Conservation (phyloP, 2,888 invertebrate species). For the Drosophila pegasa region DNA sequence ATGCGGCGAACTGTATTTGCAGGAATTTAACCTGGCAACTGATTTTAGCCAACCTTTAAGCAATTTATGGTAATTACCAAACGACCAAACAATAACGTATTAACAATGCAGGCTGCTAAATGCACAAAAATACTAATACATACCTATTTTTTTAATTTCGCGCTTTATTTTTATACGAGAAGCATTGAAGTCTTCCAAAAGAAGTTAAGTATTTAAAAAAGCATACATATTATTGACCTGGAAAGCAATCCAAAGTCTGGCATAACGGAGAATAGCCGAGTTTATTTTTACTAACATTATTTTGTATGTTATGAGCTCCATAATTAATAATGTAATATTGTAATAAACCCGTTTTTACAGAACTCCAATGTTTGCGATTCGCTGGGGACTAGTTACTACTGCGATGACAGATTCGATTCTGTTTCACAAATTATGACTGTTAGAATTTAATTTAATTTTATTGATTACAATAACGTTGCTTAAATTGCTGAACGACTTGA, state of each 20-base stretch:
- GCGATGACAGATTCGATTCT: neutral
- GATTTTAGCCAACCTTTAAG: constrained; percentile 17
- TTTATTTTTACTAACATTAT: constrained; percentile 50
- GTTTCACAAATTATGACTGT: constrained; percentile 13
- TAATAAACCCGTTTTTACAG: constrained; percentile 47
- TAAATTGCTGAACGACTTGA: constrained; percentile 66
- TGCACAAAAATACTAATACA: constrained; percentile 20
- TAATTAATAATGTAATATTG: too few relatives aligned
- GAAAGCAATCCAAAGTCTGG: constrained; percentile 39
- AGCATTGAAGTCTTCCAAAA: constrained; percentile 45
- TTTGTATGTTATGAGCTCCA: constrained; percentile 43
- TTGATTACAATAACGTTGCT: constrained; percentile 63
- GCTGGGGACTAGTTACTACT: neutral
- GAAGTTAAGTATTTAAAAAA: constrained; percentile 50
- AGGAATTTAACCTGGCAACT: constrained; percentile 40
- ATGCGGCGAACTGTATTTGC: constrained; percentile 43
- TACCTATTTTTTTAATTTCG: constrained; percentile 22
- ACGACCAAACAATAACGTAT: constrained; percentile 37
- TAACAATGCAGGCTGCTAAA: constrained; percentile 31
- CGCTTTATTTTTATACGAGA: constrained; percentile 33
- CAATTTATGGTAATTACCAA: constrained; percentile 34
- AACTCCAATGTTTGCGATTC: neutral
- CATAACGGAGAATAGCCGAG: constrained; percentile 36
- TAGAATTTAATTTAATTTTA: constrained; percentile 48
- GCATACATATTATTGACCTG: constrained; percentile 37